These are phyloP conservation scores for Gerosis bhagava DNA, from an alignment of 2,888 invertebrate genomes.

Conservation along the genomic window DNA sequence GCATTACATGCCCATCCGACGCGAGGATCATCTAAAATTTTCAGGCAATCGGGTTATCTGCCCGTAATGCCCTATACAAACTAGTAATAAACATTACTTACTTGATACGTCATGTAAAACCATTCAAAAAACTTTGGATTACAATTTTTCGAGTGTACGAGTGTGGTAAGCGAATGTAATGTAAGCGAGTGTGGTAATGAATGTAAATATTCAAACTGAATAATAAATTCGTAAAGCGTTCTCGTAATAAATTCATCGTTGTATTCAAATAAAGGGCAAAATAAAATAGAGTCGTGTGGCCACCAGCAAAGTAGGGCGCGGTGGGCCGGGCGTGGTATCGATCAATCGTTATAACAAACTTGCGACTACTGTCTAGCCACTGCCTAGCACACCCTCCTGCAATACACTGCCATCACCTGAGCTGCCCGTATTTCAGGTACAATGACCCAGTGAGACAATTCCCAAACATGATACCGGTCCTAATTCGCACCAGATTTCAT, in stretches of 20 bases:
- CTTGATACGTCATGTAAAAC: no score
- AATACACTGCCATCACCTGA: conserved; percentile 57
- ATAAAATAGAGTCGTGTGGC: conserved; percentile 63
- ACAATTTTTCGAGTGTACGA: conserved; percentile 19
- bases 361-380: conserved; percentile 61
- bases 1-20: no score
- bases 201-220: no score
- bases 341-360: conserved; percentile 72
- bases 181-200: no score
- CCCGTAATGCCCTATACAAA: no score
- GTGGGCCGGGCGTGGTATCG: conserved; percentile 65
- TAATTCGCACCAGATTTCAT: conserved; percentile 39
- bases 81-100: no score
- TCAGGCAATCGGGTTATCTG: no score
- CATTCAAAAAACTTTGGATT: conserved; percentile 10
- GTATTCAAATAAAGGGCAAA: conserved; percentile 55
- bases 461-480: conserved; percentile 58
- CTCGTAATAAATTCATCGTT: conserved; percentile 42
- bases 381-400: conserved; percentile 50
- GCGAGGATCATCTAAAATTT: no score
- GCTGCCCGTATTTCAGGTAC: conserved; percentile 56
- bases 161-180: conserved; percentile 15
- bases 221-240: conserved; percentile 29
- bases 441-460: conserved; percentile 68
- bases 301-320: conserved; percentile 67